These are phyloP conservation scores for Burhinus bistriatus DNA, from an alignment of 2,113 vertebrate genomes.

Conservation along the genomic window DNA sequence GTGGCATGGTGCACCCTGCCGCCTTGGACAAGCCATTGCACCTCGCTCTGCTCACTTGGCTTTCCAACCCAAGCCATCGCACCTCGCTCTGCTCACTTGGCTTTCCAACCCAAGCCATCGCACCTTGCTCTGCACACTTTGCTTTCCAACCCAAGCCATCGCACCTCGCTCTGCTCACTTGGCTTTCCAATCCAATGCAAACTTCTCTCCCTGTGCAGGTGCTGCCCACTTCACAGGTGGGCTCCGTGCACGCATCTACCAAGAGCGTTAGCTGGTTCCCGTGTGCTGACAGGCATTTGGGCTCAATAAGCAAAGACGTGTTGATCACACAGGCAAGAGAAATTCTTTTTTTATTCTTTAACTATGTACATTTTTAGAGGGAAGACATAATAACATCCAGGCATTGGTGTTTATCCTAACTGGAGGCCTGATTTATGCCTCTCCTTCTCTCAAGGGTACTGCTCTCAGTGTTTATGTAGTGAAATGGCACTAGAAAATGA, in stretches of 20 bases:
- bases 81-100: too few relatives aligned
- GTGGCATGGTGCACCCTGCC: rapidly evolving
- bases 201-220: not conserved
- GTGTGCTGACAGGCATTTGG: not conserved
- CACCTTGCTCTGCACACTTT: too few relatives aligned
- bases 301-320: not conserved
- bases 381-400: not conserved
- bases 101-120: too few relatives aligned
- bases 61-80: too few relatives aligned
- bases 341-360: not conserved
- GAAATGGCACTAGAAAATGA: not conserved
- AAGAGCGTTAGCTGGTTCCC: not conserved
- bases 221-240: not conserved
- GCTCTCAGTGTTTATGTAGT: not conserved
- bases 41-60: not conserved
- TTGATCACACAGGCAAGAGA: not conserved
- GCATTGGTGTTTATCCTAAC: not conserved
- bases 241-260: not conserved
- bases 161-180: not conserved
- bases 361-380: not conserved
- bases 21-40: rapidly evolving
- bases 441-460: not conserved
- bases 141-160: too few relatives aligned
- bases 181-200: not conserved
- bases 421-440: not conserved